A percentile compares a stretch with the other conserved stretches of the same genome.
phyloP scores from a whole-genome alignment of 2,888 invertebrate species.

The Noctua pronuba region DNA sequence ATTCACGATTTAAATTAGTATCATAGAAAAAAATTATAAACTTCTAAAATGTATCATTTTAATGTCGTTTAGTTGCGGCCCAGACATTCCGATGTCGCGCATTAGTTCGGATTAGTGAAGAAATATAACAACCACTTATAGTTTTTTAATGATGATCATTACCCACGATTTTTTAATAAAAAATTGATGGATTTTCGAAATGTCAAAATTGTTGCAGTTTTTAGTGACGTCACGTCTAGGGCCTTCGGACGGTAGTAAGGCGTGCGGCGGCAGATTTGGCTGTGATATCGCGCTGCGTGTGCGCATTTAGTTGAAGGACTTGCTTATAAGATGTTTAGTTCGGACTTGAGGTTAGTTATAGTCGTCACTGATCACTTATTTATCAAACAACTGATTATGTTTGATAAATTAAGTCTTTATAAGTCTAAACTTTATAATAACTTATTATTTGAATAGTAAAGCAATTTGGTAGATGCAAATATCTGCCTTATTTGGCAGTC shows the following conservation, averaged over 20 bases:
- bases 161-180: not conserved
- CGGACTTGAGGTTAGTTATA: slow-evolving; percentile 45
- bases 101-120: slow-evolving; percentile 27
- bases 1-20: slow-evolving; percentile 6
- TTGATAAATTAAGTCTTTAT: slow-evolving; percentile 25
- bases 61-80: slow-evolving; percentile 11
- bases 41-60: slow-evolving; percentile 26
- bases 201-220: slow-evolving; percentile 26
- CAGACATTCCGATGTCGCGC: slow-evolving; percentile 45
- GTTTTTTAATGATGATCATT: slow-evolving; percentile 14
- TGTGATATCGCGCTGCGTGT: slow-evolving; percentile 80
- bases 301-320: slow-evolving; percentile 68
- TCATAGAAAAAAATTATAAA: slow-evolving; percentile 22
- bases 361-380: slow-evolving; percentile 34
- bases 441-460: slow-evolving; percentile 40
- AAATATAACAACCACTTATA: slow-evolving; percentile 14
- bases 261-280: slow-evolving; percentile 83
- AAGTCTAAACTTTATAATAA: slow-evolving; percentile 34
- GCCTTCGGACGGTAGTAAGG: slow-evolving; percentile 42
- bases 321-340: slow-evolving; percentile 61
- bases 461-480: slow-evolving; percentile 11
- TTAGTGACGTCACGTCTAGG: slow-evolving; percentile 44
- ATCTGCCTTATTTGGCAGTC: slow-evolving; percentile 23
- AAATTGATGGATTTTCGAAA: not conserved
- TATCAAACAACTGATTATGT: slow-evolving; percentile 41